phyloP scores from a whole-genome alignment of 2,797 vertebrate species.

The Siniperca obscura region DNA sequence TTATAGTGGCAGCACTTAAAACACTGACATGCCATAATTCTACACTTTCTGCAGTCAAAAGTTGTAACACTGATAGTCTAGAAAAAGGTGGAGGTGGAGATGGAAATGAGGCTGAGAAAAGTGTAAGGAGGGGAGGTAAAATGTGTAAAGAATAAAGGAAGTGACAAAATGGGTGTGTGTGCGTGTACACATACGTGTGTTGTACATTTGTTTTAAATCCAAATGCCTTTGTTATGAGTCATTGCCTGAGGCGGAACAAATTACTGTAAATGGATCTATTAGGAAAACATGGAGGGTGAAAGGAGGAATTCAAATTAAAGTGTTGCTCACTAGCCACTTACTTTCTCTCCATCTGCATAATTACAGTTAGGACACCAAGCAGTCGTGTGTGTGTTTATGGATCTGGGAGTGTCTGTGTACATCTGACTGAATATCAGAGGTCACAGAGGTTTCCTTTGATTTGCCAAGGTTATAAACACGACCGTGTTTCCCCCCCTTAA shows the following conservation, averaged over 20 bases:
- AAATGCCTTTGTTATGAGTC: constrained; percentile 75
- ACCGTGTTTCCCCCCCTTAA: constrained; percentile 53
- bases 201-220: constrained; percentile 75
- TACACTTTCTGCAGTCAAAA: constrained; percentile 60
- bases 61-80: constrained; percentile 42
- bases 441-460: constrained; percentile 71
- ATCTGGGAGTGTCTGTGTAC: constrained; percentile 13
- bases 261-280: constrained; percentile 79
- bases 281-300: constrained; percentile 71
- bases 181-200: constrained; percentile 10
- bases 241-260: constrained; percentile 77
- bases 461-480: constrained; percentile 66
- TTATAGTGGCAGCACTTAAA: constrained; percentile 74
- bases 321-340: constrained; percentile 58
- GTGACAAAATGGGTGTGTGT: neutral
- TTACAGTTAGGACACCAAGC: constrained; percentile 59
- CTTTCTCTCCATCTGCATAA: constrained; percentile 71
- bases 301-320: constrained; percentile 77
- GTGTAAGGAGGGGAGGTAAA: neutral
- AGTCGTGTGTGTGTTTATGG: constrained; percentile 11
- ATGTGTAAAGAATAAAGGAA: constrained; percentile 33
- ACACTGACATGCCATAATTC: constrained; percentile 71
- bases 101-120: constrained; percentile 21
- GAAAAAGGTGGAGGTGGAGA: constrained; percentile 32
- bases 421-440: constrained; percentile 57